Evolutionary conservation across 2,888 invertebrate species (phyloP), one percentile per base, ranked within the genome.

Genomic region (Platycheirus albimanus): DNA sequence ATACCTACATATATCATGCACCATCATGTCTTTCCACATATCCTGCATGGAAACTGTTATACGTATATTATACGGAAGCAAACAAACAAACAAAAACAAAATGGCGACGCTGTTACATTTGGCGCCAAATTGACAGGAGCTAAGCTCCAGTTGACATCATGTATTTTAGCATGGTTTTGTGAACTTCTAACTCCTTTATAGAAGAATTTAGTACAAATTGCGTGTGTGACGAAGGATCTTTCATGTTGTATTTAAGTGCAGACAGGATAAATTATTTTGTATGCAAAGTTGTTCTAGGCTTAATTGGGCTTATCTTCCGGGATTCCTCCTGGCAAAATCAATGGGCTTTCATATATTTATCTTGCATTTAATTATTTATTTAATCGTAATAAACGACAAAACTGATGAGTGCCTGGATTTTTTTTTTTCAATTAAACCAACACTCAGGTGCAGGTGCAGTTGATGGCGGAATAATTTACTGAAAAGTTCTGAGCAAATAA

Each of bases 41-140:
- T 47, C 30, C 43, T 63, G 24, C 11, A 13, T 30, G 24, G 7
- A 17, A 38, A 47, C 28, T 54, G 47, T 33, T 51, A 52, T 11
- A 45, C 7, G 28, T 20, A 17, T 38, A 47, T 8, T 45, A n/a
- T 47, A 54, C 54, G 15, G 47, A 54, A 28, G 38, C 24, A 28
- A 15, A 24, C 19, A 36, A 54, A 41, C 41, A 33, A 28, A 15
- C 6, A 28, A 47, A 63, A 17, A 24, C 17, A 20, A 45, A 54
- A 56, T 54, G 33, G 56, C 36, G 33, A 17, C 11, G 15, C 64
- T 58, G 63, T 58, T 36, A 36, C 5, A 15, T 36, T 19, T 66
- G 78, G 78, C 77, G 71, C 77, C 77, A 78, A 66, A 58, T 58
- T 71, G 77, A 71, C 64, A 78, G 66, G 58, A 78, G 43, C 36